Evolutionary conservation across 2,888 invertebrate genomes (phyloP).

Genomic region (Sclerodermus sp.): DNA sequence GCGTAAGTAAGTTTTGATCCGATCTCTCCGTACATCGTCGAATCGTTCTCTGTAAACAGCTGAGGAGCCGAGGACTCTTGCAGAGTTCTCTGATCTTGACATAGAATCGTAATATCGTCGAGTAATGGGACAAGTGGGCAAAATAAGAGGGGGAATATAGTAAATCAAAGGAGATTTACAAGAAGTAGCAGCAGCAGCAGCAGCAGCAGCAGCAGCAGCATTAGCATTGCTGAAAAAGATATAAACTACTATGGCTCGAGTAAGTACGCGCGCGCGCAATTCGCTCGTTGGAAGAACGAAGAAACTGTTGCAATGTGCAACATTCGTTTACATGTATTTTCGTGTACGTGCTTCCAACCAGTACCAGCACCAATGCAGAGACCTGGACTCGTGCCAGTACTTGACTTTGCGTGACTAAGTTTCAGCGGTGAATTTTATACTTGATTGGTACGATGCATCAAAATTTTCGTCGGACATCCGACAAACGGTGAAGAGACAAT

Average conservation of each 20-base stretch:
- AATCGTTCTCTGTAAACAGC: constrained; percentile 9
- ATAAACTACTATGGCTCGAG: too few species aligned
- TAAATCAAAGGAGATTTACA: background rate
- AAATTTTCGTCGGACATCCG: background rate
- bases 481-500: background rate
- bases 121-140: too few species aligned
- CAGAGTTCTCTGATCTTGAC: too few species aligned
- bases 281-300: too few species aligned
- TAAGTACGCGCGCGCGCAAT: too few species aligned
- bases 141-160: background rate
- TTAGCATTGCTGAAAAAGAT: too few species aligned
- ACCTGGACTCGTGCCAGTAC: constrained; percentile 24
- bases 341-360: constrained; percentile 14
- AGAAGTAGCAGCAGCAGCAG: background rate
- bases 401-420: constrained; percentile 23
- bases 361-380: constrained; percentile 6
- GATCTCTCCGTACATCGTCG: constrained; percentile 6
- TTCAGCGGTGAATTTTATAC: constrained; percentile 20
- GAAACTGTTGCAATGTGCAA: background rate
- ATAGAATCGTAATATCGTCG: too few species aligned
- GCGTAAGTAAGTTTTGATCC: constrained; percentile 8
- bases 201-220: too few species aligned
- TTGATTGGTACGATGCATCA: constrained; percentile 1
- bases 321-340: constrained; percentile 1
- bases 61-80: too few species aligned